A percentile compares a stretch with the other conserved stretches of the same genome.
Conservation (phyloP, 1,140 invertebrate species). For the Cydia splendana region DNA sequence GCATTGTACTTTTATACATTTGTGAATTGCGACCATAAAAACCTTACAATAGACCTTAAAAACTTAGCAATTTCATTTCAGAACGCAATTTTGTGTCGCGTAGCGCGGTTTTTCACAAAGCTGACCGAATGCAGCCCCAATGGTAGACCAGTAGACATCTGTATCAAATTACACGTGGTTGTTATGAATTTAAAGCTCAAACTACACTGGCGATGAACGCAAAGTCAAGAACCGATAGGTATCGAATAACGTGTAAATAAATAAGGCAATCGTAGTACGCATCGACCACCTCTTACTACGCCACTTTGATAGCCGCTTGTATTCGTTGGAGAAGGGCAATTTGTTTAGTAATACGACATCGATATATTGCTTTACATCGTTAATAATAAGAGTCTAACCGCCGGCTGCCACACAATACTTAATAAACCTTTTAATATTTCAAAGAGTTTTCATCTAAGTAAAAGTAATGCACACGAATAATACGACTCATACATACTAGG, state of each 20-base stretch:
- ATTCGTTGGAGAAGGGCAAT: slow-evolving; percentile 1
- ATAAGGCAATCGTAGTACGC: background rate
- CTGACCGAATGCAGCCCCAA: too few species aligned
- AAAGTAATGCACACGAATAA: too few species aligned
- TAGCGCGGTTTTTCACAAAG: too few species aligned
- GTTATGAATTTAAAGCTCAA: background rate
- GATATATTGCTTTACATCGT: background rate
- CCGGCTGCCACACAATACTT: background rate
- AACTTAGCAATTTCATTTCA: too few species aligned
- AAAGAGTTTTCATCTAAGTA: too few species aligned
- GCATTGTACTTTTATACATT: too few species aligned
- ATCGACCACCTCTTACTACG: slow-evolving; percentile 9
- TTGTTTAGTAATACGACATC: background rate
- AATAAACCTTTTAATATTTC: too few species aligned
- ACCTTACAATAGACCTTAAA: too few species aligned
- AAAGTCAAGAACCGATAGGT: background rate
- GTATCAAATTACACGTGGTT: background rate
- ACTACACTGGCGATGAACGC: background rate
- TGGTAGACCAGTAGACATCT: too few species aligned
- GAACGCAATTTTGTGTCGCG: too few species aligned
- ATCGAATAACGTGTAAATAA: background rate
- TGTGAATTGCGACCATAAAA: too few species aligned
- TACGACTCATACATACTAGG: too few species aligned
- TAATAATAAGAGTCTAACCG: background rate
- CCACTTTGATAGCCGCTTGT: background rate